Evolutionary conservation across 2,113 vertebrate genomes (phyloP).

Genomic region (Ceyx margarethae): DNA sequence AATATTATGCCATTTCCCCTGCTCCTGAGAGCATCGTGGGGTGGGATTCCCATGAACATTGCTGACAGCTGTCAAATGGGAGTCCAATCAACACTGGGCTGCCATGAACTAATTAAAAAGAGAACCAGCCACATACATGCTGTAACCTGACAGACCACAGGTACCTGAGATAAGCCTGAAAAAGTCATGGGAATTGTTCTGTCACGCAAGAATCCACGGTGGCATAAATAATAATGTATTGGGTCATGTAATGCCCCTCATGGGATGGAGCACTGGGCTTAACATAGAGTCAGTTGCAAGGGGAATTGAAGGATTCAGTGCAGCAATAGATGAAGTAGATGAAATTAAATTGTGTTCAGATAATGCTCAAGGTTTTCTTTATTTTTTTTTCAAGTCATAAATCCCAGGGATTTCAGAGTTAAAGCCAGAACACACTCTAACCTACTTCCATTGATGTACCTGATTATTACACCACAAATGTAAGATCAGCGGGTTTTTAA

Average conservation of each 20-base stretch:
- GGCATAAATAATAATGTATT: background rate
- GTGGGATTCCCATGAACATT: background rate
- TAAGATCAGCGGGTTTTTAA: background rate
- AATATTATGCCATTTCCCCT: background rate
- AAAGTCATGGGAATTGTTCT: slow-evolving; percentile 7
- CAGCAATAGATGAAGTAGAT: background rate
- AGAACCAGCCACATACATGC: background rate
- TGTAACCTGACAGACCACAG: slow-evolving; percentile 19
- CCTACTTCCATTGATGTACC: background rate
- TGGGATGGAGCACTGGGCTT: background rate
- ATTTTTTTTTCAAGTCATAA: background rate
- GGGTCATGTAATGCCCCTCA: background rate
- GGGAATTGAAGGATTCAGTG: slow-evolving; percentile 40
- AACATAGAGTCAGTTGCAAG: background rate
- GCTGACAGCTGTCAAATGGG: background rate
- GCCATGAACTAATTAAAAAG: background rate
- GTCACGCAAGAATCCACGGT: background rate
- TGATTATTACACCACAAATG: background rate
- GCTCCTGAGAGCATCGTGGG: background rate
- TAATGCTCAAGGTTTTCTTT: slow-evolving; percentile 9
- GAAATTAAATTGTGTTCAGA: slow-evolving; percentile 60
- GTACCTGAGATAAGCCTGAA: background rate
- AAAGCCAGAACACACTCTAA: background rate
- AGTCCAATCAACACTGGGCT: background rate
- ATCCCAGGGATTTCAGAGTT: slow-evolving; percentile 55